A percentile compares a stretch with the other conserved stretches of the same genome.
These are phyloP conservation scores for Leptura quadrifasciata DNA, from an alignment of 2,888 invertebrate genomes.

Conservation along the genomic window DNA sequence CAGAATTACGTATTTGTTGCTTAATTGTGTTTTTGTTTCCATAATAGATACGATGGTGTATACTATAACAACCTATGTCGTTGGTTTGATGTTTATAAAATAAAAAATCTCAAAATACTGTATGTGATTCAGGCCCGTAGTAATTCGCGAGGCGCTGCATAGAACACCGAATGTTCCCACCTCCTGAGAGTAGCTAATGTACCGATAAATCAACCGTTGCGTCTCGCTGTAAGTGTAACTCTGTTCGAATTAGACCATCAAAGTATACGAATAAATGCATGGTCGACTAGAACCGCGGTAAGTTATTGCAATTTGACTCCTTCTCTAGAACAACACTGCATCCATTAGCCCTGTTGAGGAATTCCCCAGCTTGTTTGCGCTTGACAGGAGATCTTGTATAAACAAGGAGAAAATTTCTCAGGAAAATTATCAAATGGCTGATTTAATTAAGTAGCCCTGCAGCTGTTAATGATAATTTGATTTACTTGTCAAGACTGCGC, in stretches of 20 bases:
- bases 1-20: too few relatives aligned
- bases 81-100: too few relatives aligned
- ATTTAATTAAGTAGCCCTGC: constrained; percentile 36
- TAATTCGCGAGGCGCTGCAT: background rate
- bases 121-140: constrained; percentile 31
- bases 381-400: constrained; percentile 44
- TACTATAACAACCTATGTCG: too few relatives aligned
- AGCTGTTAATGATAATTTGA: constrained; percentile 3
- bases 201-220: constrained; percentile 42
- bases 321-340: constrained; percentile 32
- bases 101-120: too few relatives aligned
- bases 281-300: constrained; percentile 34
- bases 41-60: too few relatives aligned
- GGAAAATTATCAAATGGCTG: constrained; percentile 38
- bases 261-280: constrained; percentile 23
- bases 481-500: background rate
- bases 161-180: background rate
- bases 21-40: too few relatives aligned
- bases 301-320: constrained; percentile 42
- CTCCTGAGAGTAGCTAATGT: constrained; percentile 41
- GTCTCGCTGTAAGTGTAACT: constrained; percentile 32
- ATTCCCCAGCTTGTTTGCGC: constrained; percentile 35
- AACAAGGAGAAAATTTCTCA: constrained; percentile 30
- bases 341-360: constrained; percentile 35
- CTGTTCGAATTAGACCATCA: constrained; percentile 23